phyloP scores from a whole-genome alignment of 2,888 invertebrate genomes.

The Macropis europaea region DNA sequence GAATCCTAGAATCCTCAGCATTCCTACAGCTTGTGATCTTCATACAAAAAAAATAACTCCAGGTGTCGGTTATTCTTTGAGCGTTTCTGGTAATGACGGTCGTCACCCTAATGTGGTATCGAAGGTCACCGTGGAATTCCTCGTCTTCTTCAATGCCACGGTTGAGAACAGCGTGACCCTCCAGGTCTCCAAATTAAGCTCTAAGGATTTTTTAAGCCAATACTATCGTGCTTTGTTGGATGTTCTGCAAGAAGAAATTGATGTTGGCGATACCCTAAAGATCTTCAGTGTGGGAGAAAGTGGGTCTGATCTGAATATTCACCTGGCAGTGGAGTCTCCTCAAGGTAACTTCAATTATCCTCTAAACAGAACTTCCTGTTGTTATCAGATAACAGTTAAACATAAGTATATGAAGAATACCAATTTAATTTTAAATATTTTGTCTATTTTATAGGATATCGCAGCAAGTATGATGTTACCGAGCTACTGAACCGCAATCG shows the following conservation, averaged over 20 bases:
- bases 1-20: conserved; percentile 85
- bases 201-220: conserved; percentile 88
- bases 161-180: conserved; percentile 91
- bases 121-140: conserved; percentile 90
- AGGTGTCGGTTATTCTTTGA: conserved; percentile 87
- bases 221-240: conserved; percentile 89
- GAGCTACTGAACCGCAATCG: conserved; percentile 86
- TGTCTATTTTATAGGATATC: conserved; percentile 79
- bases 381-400: too few relatives aligned
- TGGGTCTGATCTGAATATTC: conserved; percentile 85
- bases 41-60: conserved; percentile 87
- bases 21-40: conserved; percentile 90
- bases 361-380: too few relatives aligned
- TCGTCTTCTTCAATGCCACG: conserved; percentile 89
- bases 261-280: conserved; percentile 84
- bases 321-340: conserved; percentile 85
- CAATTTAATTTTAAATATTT: neutral
- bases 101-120: conserved; percentile 93
- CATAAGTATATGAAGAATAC: too few relatives aligned
- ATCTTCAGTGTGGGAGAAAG: conserved; percentile 89
- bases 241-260: conserved; percentile 85
- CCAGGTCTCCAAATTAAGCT: conserved; percentile 87
- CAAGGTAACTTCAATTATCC: conserved; percentile 70
- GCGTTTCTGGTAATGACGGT: conserved; percentile 94
- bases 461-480: conserved; percentile 84